phyloP scores from a whole-genome alignment of 92 coral and sea anemone genomes.

The Actinostola sp. region DNA sequence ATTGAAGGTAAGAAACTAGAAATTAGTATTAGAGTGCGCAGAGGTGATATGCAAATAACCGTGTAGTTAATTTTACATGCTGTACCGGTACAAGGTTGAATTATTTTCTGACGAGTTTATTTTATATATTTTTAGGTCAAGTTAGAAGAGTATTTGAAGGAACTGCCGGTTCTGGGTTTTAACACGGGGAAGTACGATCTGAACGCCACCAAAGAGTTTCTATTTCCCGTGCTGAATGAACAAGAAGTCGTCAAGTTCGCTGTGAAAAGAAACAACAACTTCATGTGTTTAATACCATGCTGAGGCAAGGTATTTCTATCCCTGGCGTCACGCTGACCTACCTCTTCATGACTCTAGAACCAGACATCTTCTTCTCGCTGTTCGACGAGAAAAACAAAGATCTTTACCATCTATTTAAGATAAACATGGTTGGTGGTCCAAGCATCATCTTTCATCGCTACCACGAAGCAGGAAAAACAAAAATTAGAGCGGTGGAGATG shows the following conservation, averaged over 20 bases:
- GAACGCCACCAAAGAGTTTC: too few relatives aligned
- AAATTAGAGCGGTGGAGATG: constrained; percentile 12
- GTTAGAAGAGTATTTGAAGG: constrained; percentile 16
- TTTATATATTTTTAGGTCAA: background rate
- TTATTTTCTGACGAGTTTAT: background rate
- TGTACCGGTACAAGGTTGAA: background rate
- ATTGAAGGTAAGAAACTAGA: background rate
- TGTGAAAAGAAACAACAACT: background rate
- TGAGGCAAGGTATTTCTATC: constrained; percentile 30
- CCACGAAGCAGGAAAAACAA: constrained; percentile 21
- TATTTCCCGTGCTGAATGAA: too few relatives aligned
- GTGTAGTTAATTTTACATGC: background rate
- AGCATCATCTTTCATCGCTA: constrained; percentile 20
- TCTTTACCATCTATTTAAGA: constrained; percentile 31
- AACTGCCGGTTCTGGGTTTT: constrained; percentile 23
- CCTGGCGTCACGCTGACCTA: constrained; percentile 46
- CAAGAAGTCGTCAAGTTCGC: background rate
- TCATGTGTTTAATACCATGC: constrained; percentile 7
- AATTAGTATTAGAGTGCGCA: background rate
- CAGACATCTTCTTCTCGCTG: constrained; percentile 17
- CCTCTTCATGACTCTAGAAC: constrained; percentile 6
- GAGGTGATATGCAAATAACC: background rate
- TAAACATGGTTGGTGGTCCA: constrained; percentile 37
- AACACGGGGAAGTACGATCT: constrained; percentile 1
- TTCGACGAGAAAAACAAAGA: constrained; percentile 13